Evolutionary conservation across 1,140 invertebrate genomes (phyloP).

Genomic region (Macrotrachela quadricornifera): DNA sequence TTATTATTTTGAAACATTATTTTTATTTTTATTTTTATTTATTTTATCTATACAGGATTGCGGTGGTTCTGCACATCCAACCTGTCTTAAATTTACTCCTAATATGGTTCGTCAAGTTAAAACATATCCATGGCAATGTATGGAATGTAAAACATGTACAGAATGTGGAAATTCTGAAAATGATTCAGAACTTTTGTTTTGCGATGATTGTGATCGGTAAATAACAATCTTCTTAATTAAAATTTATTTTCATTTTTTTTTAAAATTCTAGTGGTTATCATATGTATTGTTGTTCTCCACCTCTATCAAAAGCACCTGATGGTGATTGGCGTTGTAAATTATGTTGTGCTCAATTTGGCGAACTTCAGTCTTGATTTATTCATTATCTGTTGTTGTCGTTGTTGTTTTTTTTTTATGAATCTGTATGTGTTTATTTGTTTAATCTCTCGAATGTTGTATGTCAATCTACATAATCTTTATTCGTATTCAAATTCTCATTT

Average conservation of each 20-base stretch:
- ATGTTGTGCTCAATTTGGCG: background rate
- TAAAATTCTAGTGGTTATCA: conserved; percentile 57
- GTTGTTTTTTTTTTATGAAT: too few relatives aligned
- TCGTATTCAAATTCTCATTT: too few relatives aligned
- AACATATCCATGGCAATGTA: conserved; percentile 89
- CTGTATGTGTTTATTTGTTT: too few relatives aligned
- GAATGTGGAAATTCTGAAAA: conserved; percentile 96
- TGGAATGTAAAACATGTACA: conserved; percentile 98
- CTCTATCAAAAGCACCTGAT: conserved; percentile 78
- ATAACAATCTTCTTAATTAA: too few relatives aligned
- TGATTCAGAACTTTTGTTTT: conserved; percentile 35
- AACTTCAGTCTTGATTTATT: too few relatives aligned
- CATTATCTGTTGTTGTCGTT: too few relatives aligned
- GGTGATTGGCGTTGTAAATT: conserved; percentile 30
- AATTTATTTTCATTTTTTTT: too few relatives aligned
- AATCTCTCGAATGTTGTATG: too few relatives aligned
- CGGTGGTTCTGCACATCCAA: conserved; percentile 58
- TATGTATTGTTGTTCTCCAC: conserved; percentile 92
- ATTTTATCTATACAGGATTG: conserved; percentile 47
- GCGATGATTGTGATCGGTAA: too few relatives aligned
- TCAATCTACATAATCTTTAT: too few relatives aligned
- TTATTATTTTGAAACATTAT: too few relatives aligned
- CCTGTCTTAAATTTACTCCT: conserved; percentile 82
- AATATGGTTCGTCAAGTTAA: conserved; percentile 96
- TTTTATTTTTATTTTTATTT: too few relatives aligned